phyloP scores from a whole-genome alignment of 2,888 invertebrate species.

The Melikaiella ostensackeni region DNA sequence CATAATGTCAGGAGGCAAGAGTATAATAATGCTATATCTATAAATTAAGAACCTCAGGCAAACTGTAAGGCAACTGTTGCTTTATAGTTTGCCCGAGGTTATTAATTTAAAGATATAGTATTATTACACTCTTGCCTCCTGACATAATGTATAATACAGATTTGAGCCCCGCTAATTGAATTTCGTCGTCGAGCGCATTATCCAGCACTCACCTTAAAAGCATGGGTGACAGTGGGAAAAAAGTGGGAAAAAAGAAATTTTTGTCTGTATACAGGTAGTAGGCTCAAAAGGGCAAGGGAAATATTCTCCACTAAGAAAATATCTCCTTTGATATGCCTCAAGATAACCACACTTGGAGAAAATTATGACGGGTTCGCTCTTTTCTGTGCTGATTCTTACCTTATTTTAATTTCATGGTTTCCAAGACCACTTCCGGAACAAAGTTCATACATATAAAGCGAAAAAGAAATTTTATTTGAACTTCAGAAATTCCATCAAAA shows the following conservation, averaged over 20 bases:
- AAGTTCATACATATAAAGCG: too few relatives aligned
- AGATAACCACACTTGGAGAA: neutral
- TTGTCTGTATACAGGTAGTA: neutral
- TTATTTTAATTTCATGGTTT: too few relatives aligned
- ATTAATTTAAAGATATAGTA: slow-evolving; percentile 24
- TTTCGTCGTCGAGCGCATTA: slow-evolving; percentile 21
- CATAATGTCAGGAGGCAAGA: slow-evolving; percentile 10
- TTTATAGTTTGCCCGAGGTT: slow-evolving; percentile 24
- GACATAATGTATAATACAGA: slow-evolving; percentile 12
- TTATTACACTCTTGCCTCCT: slow-evolving; percentile 7
- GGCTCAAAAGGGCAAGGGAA: neutral
- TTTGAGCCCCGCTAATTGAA: slow-evolving; percentile 27
- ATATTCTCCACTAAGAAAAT: neutral
- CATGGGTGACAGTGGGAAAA: neutral
- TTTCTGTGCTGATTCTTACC: too few relatives aligned
- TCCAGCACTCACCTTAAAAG: slow-evolving; percentile 23
- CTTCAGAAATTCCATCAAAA: too few relatives aligned
- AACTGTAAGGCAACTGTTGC: slow-evolving; percentile 34
- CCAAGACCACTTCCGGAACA: too few relatives aligned
- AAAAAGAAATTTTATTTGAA: too few relatives aligned
- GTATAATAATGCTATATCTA: slow-evolving; percentile 13
- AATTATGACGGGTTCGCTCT: neutral
- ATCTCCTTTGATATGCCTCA: neutral
- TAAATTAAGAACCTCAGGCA: slow-evolving; percentile 34
- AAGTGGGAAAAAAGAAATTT: neutral